These are phyloP conservation scores for Cephalopterus ornatus DNA, from an alignment of 2,113 vertebrate genomes.

Conservation along the genomic window DNA sequence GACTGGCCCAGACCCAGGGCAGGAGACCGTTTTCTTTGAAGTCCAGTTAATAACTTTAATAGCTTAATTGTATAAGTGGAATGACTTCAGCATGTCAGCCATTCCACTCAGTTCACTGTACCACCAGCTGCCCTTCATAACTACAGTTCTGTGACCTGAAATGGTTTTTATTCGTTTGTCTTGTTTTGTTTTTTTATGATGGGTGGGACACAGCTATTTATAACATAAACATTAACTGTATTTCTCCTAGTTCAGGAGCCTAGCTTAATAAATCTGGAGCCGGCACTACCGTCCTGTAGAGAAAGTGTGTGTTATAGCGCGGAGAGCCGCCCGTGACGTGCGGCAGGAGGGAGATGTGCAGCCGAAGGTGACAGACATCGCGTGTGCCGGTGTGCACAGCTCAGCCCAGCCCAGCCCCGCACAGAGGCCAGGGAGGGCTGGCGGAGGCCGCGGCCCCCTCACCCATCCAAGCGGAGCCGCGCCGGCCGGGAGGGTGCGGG, in stretches of 20 bases:
- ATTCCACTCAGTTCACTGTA: neutral
- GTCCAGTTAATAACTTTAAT: neutral
- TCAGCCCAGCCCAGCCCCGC: neutral
- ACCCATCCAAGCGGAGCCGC: neutral
- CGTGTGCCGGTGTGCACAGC: neutral
- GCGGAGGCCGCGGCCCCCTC: neutral
- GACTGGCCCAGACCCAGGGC: neutral
- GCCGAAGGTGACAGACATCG: neutral
- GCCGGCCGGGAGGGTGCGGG: neutral
- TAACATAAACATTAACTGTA: neutral
- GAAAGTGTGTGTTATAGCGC: fast-evolving
- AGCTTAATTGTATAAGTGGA: neutral
- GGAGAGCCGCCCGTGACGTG: neutral
- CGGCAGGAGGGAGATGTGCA: neutral
- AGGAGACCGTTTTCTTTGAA: neutral
- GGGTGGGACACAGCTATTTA: neutral
- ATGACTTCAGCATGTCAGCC: neutral
- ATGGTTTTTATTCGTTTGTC: neutral
- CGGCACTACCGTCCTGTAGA: neutral
- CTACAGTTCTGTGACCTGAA: neutral
- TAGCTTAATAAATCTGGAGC: neutral
- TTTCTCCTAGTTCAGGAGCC: neutral
- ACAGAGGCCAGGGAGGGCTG: neutral
- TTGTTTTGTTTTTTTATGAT: neutral
- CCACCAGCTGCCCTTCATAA: neutral